Conservation (phyloP, 2,113 vertebrate species). For the Zosterops lateralis region DNA sequence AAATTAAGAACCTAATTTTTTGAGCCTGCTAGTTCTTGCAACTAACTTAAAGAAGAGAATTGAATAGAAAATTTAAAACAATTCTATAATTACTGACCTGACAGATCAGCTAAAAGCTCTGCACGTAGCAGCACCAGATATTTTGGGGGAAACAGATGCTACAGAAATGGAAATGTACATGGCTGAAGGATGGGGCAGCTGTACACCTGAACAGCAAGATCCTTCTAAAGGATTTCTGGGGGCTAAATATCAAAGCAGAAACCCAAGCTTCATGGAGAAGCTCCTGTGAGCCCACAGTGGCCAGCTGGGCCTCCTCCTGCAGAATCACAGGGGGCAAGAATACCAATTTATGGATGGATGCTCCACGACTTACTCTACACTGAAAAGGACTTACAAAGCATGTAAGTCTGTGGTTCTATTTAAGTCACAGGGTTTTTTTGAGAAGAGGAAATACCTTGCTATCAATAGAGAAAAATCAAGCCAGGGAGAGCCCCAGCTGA, state of each 20-base stretch:
- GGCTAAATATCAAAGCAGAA: background rate
- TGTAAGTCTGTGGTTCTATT: background rate
- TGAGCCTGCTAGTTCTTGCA: background rate
- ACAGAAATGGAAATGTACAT: background rate
- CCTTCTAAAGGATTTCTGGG: background rate
- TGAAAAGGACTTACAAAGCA: background rate
- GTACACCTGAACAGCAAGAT: background rate
- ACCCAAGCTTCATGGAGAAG: background rate
- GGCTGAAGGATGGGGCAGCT: background rate
- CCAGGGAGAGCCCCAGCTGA: background rate
- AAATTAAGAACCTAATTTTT: background rate
- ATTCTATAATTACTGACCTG: background rate
- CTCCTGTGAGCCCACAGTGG: background rate
- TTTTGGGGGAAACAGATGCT: background rate
- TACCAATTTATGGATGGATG: background rate
- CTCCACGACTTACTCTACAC: background rate
- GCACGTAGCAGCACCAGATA: rapidly evolving
- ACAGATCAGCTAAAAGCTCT: background rate
- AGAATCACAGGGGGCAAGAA: background rate
- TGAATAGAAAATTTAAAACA: background rate
- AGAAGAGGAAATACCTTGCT: background rate
- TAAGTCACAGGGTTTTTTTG: background rate
- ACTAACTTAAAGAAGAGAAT: background rate
- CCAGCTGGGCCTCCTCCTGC: background rate
- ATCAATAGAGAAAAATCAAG: background rate